phyloP scores from a whole-genome alignment of 2,888 invertebrate species.

The Lochmaea crataegi region DNA sequence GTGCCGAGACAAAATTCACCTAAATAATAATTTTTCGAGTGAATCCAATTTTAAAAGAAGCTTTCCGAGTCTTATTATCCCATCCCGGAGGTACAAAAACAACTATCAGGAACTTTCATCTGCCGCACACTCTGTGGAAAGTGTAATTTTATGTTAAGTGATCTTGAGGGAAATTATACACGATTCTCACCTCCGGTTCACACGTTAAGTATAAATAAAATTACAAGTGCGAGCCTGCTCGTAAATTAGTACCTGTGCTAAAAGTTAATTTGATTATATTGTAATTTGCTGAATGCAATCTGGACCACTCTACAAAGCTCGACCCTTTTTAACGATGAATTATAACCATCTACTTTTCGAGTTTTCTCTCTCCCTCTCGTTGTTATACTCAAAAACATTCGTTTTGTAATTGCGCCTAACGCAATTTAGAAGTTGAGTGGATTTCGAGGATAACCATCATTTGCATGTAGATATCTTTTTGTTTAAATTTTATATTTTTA shows the following conservation, averaged over 20 bases:
- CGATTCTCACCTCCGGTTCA: constrained; percentile 52
- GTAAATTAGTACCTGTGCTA: constrained; percentile 46
- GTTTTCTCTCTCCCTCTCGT: constrained; percentile 31
- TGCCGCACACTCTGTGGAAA: constrained; percentile 47
- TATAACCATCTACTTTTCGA: constrained; percentile 35
- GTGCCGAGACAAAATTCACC: constrained; percentile 6
- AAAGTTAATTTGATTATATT: constrained; percentile 63
- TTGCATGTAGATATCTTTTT: constrained; percentile 7
- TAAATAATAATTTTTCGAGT: constrained; percentile 31
- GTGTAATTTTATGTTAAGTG: constrained; percentile 59
- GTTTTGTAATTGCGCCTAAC: constrained; percentile 29
- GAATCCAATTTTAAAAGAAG: constrained; percentile 28
- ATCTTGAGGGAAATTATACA: constrained; percentile 59
- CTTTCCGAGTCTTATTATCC: constrained; percentile 27
- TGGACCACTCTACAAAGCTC: constrained; percentile 45
- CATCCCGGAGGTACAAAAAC: constrained; percentile 31
- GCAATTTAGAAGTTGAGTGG: constrained; percentile 25
- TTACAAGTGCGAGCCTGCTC: constrained; percentile 44
- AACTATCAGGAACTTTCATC: constrained; percentile 40
- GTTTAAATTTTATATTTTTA: background rate
- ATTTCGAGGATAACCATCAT: constrained; percentile 23
- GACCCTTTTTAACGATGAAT: constrained; percentile 45
- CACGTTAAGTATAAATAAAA: constrained; percentile 56
- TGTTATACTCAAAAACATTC: constrained; percentile 37
- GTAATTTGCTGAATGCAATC: constrained; percentile 63